phyloP scores from a whole-genome alignment of 2,888 invertebrate genomes.

The Megamerina dolium region DNA sequence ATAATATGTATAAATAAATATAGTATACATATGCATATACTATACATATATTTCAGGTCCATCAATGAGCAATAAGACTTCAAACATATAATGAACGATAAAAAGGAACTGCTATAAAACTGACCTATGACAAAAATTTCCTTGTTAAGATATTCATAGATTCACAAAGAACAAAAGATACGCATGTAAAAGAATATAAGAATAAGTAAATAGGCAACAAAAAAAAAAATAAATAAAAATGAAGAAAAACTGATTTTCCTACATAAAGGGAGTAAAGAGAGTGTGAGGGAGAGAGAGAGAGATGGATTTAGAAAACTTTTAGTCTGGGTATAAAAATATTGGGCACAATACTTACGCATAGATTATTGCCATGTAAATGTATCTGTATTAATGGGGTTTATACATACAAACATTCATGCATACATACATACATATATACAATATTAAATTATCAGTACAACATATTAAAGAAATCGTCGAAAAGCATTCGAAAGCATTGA shows the following conservation, averaged over 20 bases:
- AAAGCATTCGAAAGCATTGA: conserved; percentile 10
- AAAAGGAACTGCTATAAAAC: conserved; percentile 15
- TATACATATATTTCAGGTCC: conserved; percentile 1
- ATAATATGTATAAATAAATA: no score
- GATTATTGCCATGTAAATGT: conserved; percentile 23
- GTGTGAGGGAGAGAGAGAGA: background rate
- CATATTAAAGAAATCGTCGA: conserved; percentile 12
- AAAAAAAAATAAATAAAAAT: conserved; percentile 2
- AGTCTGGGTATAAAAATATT: conserved; percentile 10
- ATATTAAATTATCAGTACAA: conserved; percentile 30
- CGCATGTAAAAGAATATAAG: background rate
- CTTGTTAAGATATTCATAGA: conserved; percentile 15
- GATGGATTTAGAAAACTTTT: conserved; percentile 2
- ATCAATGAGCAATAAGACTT: conserved; percentile 16
- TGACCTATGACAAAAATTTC: conserved; percentile 20
- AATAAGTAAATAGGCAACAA: background rate
- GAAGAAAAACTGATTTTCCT: background rate
- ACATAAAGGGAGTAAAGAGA: background rate
- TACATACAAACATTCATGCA: no score
- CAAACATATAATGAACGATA: conserved; percentile 9
- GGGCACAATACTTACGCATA: conserved; percentile 1
- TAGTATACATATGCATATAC: no score
- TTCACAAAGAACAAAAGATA: background rate
- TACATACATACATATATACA: no score
- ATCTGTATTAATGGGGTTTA: conserved; percentile 31